phyloP scores from a whole-genome alignment of 1,140 invertebrate genomes.

The Drosophila fuyamai region DNA sequence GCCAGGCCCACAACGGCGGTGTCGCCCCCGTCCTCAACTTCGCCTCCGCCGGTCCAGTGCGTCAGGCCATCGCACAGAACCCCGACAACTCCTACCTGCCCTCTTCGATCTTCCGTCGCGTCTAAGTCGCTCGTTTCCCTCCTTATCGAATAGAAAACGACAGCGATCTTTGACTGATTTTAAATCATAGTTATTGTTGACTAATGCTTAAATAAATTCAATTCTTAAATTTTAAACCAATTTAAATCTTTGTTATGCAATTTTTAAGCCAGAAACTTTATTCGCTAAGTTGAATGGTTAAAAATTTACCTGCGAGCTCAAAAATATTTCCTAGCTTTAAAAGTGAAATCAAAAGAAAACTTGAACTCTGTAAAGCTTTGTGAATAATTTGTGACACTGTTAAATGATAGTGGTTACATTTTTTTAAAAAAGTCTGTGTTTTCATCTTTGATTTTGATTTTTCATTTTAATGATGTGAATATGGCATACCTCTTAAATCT shows the following conservation, averaged over 20 bases:
- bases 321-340: not conserved
- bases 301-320: not conserved
- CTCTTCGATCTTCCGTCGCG: slow-evolving; percentile 77
- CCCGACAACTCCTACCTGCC: slow-evolving; percentile 75
- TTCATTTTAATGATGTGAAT: no score
- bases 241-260: not conserved
- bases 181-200: slow-evolving; percentile 79
- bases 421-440: no score
- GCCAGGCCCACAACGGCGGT: slow-evolving; percentile 58
- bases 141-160: slow-evolving; percentile 45
- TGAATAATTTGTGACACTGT: no score
- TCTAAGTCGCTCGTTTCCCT: slow-evolving; percentile 56
- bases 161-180: slow-evolving; percentile 75
- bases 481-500: no score
- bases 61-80: slow-evolving; percentile 57
- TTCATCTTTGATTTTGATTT: no score
- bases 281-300: not conserved
- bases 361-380: no score
- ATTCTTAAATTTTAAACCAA: slow-evolving; percentile 51
- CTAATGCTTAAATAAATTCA: slow-evolving; percentile 78
- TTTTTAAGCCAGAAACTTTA: not conserved
- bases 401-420: no score
- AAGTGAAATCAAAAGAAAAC: not conserved
- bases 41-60: slow-evolving; percentile 66
- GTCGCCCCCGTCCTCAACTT: slow-evolving; percentile 76